Base-by-base conservation (phyloP, 1,140 invertebrate species). In the Penaeus indicus region DNA sequence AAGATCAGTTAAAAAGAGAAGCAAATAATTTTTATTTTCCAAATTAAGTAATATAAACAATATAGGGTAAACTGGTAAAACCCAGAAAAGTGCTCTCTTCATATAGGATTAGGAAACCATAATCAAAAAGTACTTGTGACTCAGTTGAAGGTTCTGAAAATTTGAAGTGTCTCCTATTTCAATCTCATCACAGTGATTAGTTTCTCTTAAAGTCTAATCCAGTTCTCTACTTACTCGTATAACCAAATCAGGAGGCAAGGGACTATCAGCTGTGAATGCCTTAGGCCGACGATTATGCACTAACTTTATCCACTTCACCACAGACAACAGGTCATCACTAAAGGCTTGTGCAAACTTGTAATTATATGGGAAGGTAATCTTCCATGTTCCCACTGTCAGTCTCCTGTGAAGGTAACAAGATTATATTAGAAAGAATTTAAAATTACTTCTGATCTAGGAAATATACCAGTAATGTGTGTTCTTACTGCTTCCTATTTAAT, bases 271-370 rank as follows among this genome's bases (percentile, higher is more conserved):
- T 16, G 95, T 96, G 91, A 96, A 96, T 0, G 94, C 94, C 87
- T 94, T 95, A 93, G 95, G 96, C 91, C 95, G 94, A 75, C 95
- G 94, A 72, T 95, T 95, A 92, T 98, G 97, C 63, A 96, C 93
- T 89, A 94, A 93, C 93, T 98, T 98, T 25, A 99, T 92, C 98
- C 98, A 99, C 93, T 99, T 99, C 90, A 97, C 95, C 54, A 98
- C 94, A 97, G 42, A 98, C 94, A 90, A 93, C 90, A 98, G 96
- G 93, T 99, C 97, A 92, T 98, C 97, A 92, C 97, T 96, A 86
- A 98, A 96, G 5, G 97, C 97, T 84, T 96, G 96, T 21, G 98
- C 97, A 93, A 99, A 99, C 91, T 98, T 95, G 92, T 98, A 99
- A 85, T 97, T 95, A 93, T 99, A 97, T 0, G 98, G 98, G 92